These are phyloP conservation scores for Scelioninae gen. 2 DNA, from an alignment of 2,888 invertebrate species.

Conservation along the genomic window DNA sequence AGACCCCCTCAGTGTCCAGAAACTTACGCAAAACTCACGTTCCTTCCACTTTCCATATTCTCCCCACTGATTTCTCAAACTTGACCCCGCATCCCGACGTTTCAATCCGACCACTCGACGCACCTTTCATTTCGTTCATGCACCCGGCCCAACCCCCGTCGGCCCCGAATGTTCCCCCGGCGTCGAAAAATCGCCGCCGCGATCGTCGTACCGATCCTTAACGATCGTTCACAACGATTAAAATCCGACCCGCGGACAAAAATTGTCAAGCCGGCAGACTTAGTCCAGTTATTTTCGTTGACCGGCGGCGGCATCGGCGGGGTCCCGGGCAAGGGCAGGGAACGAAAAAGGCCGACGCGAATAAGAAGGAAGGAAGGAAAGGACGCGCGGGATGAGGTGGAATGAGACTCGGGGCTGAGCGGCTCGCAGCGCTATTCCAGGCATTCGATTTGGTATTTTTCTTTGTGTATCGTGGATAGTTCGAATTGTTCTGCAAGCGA, in stretches of 20 bases:
- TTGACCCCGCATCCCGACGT: no score
- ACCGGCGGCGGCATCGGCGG: constrained; percentile 16
- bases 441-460: constrained; percentile 76
- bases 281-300: constrained; percentile 55
- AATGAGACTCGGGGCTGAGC: constrained; percentile 57
- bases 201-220: no score
- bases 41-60: no score
- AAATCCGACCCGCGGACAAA: background rate
- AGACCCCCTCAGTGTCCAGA: no score
- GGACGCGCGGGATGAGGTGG: constrained; percentile 58
- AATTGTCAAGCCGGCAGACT: constrained; percentile 15
- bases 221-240: background rate
- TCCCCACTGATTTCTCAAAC: no score
- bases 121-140: no score
- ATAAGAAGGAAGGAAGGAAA: constrained; percentile 54
- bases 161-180: no score
- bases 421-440: constrained; percentile 71
- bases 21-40: no score
- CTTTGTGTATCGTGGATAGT: constrained; percentile 76
- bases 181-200: no score
- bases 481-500: constrained; percentile 75
- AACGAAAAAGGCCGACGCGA: constrained; percentile 42
- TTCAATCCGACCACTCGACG: no score
- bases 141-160: no score
- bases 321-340: constrained; percentile 40